A percentile compares a stretch with the other conserved stretches of the same genome.
Evolutionary conservation across 2,113 vertebrate species (phyloP).

Genomic region (Onychostoma macrolepis): DNA sequence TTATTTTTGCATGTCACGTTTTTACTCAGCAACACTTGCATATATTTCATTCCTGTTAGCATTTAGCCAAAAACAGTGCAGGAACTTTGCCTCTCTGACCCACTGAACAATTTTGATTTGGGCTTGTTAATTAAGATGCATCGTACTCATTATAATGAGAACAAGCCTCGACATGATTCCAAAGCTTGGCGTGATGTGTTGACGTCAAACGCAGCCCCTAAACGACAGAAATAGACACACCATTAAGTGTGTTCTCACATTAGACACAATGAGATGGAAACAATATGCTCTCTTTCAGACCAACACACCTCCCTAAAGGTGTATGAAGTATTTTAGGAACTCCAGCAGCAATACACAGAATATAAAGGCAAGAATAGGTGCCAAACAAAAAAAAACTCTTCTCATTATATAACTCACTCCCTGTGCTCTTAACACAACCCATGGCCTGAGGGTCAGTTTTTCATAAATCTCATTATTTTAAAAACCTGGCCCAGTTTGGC

Average conservation of each 20-base stretch:
- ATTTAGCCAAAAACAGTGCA: neutral
- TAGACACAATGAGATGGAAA: constrained; percentile 46
- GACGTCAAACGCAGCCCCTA: constrained; percentile 44
- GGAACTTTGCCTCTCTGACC: constrained; percentile 35
- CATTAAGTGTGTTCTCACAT: constrained; percentile 49
- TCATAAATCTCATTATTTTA: constrained; percentile 33
- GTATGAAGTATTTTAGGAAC: constrained; percentile 36
- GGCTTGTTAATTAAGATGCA: constrained; percentile 49
- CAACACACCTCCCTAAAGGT: constrained; percentile 32
- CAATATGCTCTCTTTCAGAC: constrained; percentile 40
- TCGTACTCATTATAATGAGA: constrained; percentile 27
- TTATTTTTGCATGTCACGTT: neutral
- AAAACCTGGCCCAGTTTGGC: neutral
- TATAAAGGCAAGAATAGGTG: constrained; percentile 21
- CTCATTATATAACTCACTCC: constrained; percentile 28
- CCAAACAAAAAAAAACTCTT: constrained; percentile 7
- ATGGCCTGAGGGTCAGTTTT: constrained; percentile 30
- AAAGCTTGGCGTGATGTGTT: constrained; percentile 36
- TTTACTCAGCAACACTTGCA: neutral
- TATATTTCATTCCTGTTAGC: neutral
- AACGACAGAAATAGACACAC: constrained; percentile 32
- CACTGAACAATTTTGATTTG: constrained; percentile 31
- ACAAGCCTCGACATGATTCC: constrained; percentile 36
- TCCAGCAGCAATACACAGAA: constrained; percentile 28
- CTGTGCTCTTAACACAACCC: constrained; percentile 5